Base-by-base conservation (phyloP, 2,888 invertebrate species). In the Achlya flavicornis region DNA sequence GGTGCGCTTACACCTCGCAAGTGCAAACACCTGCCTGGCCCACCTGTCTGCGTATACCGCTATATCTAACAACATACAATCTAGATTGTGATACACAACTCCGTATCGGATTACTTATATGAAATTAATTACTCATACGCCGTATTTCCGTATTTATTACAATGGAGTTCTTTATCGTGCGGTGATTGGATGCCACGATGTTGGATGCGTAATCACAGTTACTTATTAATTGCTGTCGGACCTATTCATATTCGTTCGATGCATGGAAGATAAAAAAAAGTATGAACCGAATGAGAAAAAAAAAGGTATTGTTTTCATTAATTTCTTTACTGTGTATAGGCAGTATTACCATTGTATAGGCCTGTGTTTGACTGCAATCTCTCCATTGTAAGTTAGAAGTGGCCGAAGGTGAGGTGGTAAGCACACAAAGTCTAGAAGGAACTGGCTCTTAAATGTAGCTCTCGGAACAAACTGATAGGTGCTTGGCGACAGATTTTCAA, bases 1-100 rank as follows among this genome's bases (percentile, higher is more conserved):
- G 26, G 91, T 85, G 83, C 90, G 80, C 78, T 75, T 77, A 87
- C 84, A 91, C 91, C 81, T 77, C 74, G 81, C 86, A 82, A 86
- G 91, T 91, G 88, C 91, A 88, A 87, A 88, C 92, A 92, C 92
- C 92, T 92, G 92, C 87, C 78, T 67, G 64, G 66, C 78, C 80
- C 91, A 91, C 91, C 91, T 91, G 92, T 85, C 80, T 74, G 67
- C 67, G 61, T 66, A 66, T 73, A 77, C 80, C 74, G 76, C 76
- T 75, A 76, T 78, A 80, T 82, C 79, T 83, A 76, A 43, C 26
- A 43, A 19, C 60, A 43, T 41, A 43, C 60, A 12, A 60, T 60
- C 60, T 41, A 11, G 26, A 43, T 60, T 41, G 41, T 41, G 26
- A 41, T 41, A 41, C 43, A 41, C 38, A 35, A 16, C 41, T 19